Percentiles rank a stretch among this genome's conserved stretches.
Evolutionary conservation across 2,888 invertebrate species (phyloP).

Genomic region (Drosophila planitibia): DNA sequence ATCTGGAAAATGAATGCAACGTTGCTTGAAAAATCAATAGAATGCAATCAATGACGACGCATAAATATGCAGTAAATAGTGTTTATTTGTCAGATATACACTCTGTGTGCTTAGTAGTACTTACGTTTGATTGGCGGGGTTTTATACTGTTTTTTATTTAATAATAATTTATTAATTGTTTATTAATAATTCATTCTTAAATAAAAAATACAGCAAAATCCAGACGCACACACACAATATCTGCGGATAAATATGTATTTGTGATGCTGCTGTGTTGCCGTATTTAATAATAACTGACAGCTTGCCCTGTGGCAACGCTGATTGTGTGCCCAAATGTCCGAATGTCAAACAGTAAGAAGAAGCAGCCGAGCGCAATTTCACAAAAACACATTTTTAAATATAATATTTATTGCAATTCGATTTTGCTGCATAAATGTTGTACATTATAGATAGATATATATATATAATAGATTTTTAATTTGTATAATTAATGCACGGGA

Average conservation of each 20-base stretch:
- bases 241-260: slow-evolving; percentile 44
- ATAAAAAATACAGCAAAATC: slow-evolving; percentile 84
- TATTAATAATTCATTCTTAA: slow-evolving; percentile 83
- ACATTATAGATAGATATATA: slow-evolving; percentile 65
- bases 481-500: slow-evolving; percentile 67
- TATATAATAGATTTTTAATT: slow-evolving; percentile 46
- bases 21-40: slow-evolving; percentile 56
- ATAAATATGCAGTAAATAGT: background rate
- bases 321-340: background rate
- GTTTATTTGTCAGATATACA: background rate
- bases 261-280: slow-evolving; percentile 44
- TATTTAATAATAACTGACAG: slow-evolving; percentile 43
- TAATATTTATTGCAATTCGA: slow-evolving; percentile 58
- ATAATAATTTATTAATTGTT: slow-evolving; percentile 82
- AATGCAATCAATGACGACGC: background rate
- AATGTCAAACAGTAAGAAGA: slow-evolving; percentile 25
- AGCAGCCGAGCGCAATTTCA: slow-evolving; percentile 4
- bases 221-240: slow-evolving; percentile 50
- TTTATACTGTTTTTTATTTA: slow-evolving; percentile 84
- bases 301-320: slow-evolving; percentile 49
- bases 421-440: slow-evolving; percentile 52
- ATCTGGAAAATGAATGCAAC: slow-evolving; percentile 44
- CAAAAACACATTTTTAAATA: slow-evolving; percentile 23
- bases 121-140: slow-evolving; percentile 76
- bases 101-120: slow-evolving; percentile 5